Percentiles rank a stretch among this genome's conserved stretches.
These are phyloP conservation scores for Yoshiicerus persimilis DNA, from an alignment of 1,140 invertebrate species.

Conservation along the genomic window DNA sequence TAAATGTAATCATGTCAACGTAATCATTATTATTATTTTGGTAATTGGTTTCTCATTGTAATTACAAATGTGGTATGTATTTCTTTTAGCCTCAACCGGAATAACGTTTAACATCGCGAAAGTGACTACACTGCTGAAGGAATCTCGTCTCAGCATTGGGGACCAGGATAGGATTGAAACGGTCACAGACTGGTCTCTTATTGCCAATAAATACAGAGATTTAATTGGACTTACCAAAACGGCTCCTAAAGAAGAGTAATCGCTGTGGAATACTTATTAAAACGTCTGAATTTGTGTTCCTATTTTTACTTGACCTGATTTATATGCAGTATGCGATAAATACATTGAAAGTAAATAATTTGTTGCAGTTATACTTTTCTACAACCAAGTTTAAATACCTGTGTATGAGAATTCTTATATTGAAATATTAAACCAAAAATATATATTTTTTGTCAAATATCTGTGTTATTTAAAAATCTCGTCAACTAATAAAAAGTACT, in stretches of 20 bases:
- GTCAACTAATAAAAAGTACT: no score
- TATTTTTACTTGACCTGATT: no score
- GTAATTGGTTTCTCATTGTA: not conserved
- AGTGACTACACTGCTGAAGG: not conserved
- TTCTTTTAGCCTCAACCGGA: not conserved
- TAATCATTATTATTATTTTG: not conserved
- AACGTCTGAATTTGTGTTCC: no score
- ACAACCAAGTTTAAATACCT: no score
- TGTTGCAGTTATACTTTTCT: no score
- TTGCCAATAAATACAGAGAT: slow-evolving; percentile 81
- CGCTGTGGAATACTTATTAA: no score
- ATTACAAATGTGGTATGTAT: slow-evolving; percentile 38
- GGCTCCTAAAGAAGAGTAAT: not conserved
- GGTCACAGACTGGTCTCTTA: slow-evolving; percentile 86
- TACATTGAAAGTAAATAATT: no score
- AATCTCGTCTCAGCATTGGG: slow-evolving; percentile 61
- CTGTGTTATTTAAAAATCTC: no score
- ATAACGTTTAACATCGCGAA: slow-evolving; percentile 22
- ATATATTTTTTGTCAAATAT: no score
- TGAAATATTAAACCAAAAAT: no score
- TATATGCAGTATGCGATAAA: no score
- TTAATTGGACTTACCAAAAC: slow-evolving; percentile 67
- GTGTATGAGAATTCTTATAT: no score
- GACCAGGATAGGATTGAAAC: slow-evolving; percentile 82
- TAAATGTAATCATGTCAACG: slow-evolving; percentile 24